These are phyloP conservation scores for Vireo griseus DNA, from an alignment of 2,797 vertebrate genomes.

Conservation along the genomic window DNA sequence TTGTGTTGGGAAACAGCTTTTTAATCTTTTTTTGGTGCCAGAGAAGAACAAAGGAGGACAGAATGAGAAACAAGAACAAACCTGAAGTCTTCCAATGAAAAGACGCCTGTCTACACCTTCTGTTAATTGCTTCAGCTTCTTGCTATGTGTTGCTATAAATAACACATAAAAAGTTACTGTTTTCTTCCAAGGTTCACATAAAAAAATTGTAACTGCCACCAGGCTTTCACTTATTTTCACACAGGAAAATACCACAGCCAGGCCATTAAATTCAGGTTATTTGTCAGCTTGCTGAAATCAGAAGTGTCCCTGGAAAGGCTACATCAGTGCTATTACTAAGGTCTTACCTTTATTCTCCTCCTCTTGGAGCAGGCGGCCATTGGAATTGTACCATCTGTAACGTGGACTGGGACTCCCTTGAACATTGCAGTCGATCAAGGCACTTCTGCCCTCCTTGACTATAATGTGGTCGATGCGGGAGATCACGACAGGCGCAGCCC, in stretches of 20 bases:
- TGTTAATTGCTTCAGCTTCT: background rate
- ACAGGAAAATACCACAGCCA: background rate
- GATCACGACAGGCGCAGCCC: conserved; percentile 78
- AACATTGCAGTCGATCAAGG: conserved; percentile 91
- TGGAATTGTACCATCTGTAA: conserved; percentile 93
- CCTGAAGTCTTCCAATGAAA: background rate
- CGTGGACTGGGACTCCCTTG: conserved; percentile 86
- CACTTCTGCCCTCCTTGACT: conserved; percentile 90
- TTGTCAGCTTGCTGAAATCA: background rate
- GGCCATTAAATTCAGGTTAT: background rate
- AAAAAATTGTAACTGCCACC: background rate
- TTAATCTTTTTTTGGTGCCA: background rate
- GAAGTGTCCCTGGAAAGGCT: background rate
- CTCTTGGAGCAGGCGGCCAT: conserved; percentile 81
- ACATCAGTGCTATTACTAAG: background rate
- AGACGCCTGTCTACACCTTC: background rate
- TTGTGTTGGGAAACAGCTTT: background rate
- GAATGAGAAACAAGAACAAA: background rate
- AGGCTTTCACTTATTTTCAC: background rate
- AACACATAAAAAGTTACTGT: background rate
- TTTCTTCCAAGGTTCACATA: background rate
- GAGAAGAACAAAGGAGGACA: background rate
- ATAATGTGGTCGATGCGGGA: conserved; percentile 86
- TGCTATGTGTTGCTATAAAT: background rate
- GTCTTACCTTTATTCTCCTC: conserved; percentile 79